Evolutionary conservation across 2,113 vertebrate species (phyloP), one percentile per base, ranked within the genome.

Genomic region (Hippocampus comes): DNA sequence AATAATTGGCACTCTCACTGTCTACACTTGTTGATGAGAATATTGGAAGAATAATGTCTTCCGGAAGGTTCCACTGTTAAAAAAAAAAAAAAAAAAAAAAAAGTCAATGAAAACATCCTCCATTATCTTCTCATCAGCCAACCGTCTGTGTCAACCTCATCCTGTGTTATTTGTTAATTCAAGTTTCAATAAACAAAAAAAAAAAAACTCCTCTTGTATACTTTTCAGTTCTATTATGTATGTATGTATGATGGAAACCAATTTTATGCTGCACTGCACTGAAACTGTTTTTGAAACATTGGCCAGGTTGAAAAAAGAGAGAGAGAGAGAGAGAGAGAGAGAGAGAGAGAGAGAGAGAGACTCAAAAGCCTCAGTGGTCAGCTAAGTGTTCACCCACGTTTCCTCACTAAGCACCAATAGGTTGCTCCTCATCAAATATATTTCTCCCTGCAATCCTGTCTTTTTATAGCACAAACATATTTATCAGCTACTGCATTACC

Each of bases 381-480:
- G 68, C 69, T 73, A 23, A 72, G 78, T 79, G 78, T 63, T 59
- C 71, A 68, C 81, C 73, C 76, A 83, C 77, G 76, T 87, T 85
- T 88, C 77, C 82, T 82, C 79, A 78, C 80, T 68, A 77, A 86
- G 85, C 79, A 84, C 77, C 57, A 51, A 79, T 74, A 76, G 82
- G 67, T 84, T 73, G 61, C 78, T 74, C 71, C 81, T 85, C 82
- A 77, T 89, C 82, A 92, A 86, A 91, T 91, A 91, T 88, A 92
- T 91, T 88, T 89, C 86, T 86, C 72, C 84, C 82, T 81, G 83
- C 84, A 75, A 84, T 88, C 80, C 38, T 1, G 75, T 88, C 90
- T 90, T 89, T 92, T 92, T 90, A 91, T 90, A 91, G 91, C 85
- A 79, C 88, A 91, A 91, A 92, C 90, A 90, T 92, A 92, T 92